A percentile compares a stretch with the other conserved stretches of the same genome.
These are phyloP conservation scores for Cinclus cinclus DNA, from an alignment of 2,113 vertebrate genomes.

Conservation along the genomic window DNA sequence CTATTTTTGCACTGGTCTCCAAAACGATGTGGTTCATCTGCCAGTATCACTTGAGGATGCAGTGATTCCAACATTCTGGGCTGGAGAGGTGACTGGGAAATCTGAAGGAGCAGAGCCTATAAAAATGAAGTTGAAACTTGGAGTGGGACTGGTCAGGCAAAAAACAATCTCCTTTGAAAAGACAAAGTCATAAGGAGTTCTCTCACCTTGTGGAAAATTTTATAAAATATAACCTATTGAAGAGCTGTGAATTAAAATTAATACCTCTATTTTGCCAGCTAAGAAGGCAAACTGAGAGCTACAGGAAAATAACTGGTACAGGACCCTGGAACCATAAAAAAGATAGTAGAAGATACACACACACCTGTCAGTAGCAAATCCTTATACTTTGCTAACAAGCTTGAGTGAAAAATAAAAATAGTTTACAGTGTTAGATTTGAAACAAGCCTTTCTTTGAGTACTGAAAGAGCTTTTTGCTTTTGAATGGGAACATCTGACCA, in stretches of 20 bases:
- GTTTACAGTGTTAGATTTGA: background rate
- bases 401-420: background rate
- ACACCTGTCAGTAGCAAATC: background rate
- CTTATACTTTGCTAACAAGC: background rate
- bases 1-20: background rate
- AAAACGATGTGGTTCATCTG: accelerated
- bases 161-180: background rate
- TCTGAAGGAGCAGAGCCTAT: background rate
- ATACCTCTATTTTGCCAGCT: background rate
- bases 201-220: background rate
- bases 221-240: background rate
- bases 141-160: accelerated
- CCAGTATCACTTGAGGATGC: background rate
- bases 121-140: background rate
- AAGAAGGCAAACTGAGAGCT: background rate
- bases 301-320: background rate
- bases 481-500: background rate
- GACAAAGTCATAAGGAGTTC: background rate
- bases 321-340: background rate
- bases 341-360: background rate
- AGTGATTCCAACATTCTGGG: background rate
- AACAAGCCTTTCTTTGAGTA: background rate
- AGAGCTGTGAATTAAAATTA: background rate
- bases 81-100: background rate
- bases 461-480: background rate